A percentile compares a stretch with the other conserved stretches of the same genome.
Evolutionary conservation across 2,797 vertebrate species (phyloP).

Genomic region (Sebastes kiyomatsui): DNA sequence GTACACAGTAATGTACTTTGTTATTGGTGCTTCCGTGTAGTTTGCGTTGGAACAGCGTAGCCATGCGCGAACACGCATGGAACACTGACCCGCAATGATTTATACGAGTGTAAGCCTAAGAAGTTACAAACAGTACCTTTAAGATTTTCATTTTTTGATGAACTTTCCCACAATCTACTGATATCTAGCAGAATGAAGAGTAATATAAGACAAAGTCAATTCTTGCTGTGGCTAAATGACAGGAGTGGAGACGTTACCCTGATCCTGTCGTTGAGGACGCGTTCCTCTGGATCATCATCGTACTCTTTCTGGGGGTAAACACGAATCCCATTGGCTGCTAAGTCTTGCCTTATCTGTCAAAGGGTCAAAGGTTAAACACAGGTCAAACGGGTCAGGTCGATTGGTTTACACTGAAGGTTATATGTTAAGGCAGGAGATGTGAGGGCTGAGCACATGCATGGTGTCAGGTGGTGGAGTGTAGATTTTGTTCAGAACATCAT

Average conservation of each 20-base stretch:
- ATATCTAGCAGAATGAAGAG: not conserved
- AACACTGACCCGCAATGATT: no score
- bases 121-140: no score
- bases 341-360: slow-evolving; percentile 90
- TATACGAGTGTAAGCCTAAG: no score
- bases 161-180: not conserved
- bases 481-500: not conserved
- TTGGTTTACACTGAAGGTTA: not conserved
- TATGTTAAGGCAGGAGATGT: not conserved
- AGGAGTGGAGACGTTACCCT: slow-evolving; percentile 78
- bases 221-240: not conserved
- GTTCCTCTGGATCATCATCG: slow-evolving; percentile 89
- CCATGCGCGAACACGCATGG: no score
- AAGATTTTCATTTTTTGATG: not conserved
- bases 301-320: slow-evolving; percentile 93
- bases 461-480: not conserved
- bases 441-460: not conserved
- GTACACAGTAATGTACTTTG: no score
- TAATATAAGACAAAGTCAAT: not conserved
- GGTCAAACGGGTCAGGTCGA: not conserved
- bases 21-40: no score
- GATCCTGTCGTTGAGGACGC: slow-evolving; percentile 88
- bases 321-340: slow-evolving; percentile 86
- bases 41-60: no score
- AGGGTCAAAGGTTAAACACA: slow-evolving; percentile 12